These are phyloP conservation scores for Branchinecta sandiegonensis DNA, from an alignment of 2,888 invertebrate genomes.

Conservation along the genomic window DNA sequence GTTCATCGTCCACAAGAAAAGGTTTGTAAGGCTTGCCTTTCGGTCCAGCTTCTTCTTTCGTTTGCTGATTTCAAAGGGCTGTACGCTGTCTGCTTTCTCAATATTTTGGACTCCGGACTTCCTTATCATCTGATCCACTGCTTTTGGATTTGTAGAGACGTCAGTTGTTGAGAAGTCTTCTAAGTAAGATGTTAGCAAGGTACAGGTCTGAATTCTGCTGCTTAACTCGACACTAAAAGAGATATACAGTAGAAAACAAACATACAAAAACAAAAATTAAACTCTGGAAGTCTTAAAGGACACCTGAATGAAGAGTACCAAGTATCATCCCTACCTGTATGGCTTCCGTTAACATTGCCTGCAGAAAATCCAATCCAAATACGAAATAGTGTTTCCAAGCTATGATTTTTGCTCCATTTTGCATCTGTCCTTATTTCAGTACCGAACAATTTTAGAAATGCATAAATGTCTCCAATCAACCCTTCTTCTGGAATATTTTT, in stretches of 20 bases:
- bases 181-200: not conserved
- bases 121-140: not conserved
- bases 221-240: not conserved
- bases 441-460: too few species aligned
- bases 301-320: too few species aligned
- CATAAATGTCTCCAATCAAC: too few species aligned
- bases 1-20: not conserved
- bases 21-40: slow-evolving; percentile 37
- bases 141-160: not conserved
- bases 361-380: too few species aligned
- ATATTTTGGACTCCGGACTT: slow-evolving; percentile 30
- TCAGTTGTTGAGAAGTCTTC: not conserved
- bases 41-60: slow-evolving; percentile 43
- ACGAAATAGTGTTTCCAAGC: too few species aligned
- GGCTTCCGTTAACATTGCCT: too few species aligned
- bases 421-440: too few species aligned
- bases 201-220: not conserved
- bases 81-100: slow-evolving; percentile 46
- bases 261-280: too few species aligned
- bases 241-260: not conserved
- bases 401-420: too few species aligned
- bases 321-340: too few species aligned
- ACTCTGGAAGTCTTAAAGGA: too few species aligned
- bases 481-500: too few species aligned
- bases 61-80: slow-evolving; percentile 44